Base-by-base conservation (phyloP, 2,888 invertebrate genomes). In the Ganaspis brasiliensis region DNA sequence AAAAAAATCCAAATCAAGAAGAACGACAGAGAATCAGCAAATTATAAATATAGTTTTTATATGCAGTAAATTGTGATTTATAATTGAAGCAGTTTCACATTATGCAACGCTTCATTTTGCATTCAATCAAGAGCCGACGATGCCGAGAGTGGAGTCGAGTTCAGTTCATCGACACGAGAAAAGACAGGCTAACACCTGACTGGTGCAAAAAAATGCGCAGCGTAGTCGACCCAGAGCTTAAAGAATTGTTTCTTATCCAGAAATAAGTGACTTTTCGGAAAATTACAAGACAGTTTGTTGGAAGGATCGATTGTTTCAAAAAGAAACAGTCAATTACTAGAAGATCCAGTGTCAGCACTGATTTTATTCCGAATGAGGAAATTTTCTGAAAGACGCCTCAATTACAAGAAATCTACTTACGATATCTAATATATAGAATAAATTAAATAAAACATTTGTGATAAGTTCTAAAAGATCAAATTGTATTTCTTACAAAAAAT, bases 121-220 rank as follows among this genome's bases (percentile, higher is more conserved):
- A 85, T 88, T 87, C 82, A 82, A 82, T 83, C 78, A 79, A 74
- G 77, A 78, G 79, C 79, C 76, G 76, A 75, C 76, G 76, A 78
- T 83, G 85, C 81, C 78, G 77, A 78, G 84, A 84, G 85, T 82
- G 77, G 79, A 73, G 57, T 75, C 55, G 40, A 40, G 21, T 78
- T 79, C 82, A 81, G 87, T 88, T 89, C 85, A 87, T 88, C 85
- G 88, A 87, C 87, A 86, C 79, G 79, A 74, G 45, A 73, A 61
- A 78, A 63, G 72, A 79, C 76, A 73, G 67, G 76, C 67, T 63
- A 79, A 73, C 77, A 83, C 81, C 81, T 83, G 85, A 86, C 78
- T 79, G 61, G 72, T 76, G 79, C 82, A 78, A 84, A 79, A 85
- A 86, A 84, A 81, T 82, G n/a, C 82, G 83, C 86, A 76, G 75